Base-by-base conservation (phyloP, 2,113 vertebrate species). In the Micronycteris hirsuta region DNA sequence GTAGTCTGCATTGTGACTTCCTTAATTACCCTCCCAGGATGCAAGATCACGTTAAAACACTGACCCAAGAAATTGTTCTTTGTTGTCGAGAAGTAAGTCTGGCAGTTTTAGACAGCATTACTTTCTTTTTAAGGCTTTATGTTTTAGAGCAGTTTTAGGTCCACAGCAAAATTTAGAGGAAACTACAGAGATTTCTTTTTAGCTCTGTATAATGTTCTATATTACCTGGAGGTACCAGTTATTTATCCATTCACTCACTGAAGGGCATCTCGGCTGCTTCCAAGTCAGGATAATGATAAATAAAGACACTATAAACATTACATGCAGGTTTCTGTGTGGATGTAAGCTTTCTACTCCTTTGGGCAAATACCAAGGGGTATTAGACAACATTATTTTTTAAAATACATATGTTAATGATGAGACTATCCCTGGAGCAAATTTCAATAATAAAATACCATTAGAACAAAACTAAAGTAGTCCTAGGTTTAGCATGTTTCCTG, bases 391-490 rank as follows among this genome's bases (percentile, higher is more conserved):
- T 73, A 65, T 7, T 96, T 89, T 96, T 56, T 56, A 22, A 91
- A 91, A 67, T 61, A 43, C 11, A 26, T 65, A 56, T 71, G 47
- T 73, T 87, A 86, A 73, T 92, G 89, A 45, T 91, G 63, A 65
- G 31, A 54, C 71, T 85, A 87, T 89, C 91, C 86, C 43, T 65
- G 4, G 38, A 92, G 81, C 92, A 87, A 94, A 73, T 76, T 47
- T 70, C 38, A 96, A 81, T 38, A 19, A 78, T 73, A 36, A 38
- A 84, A 91, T 71, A 38, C 0, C 19, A 84, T 58, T 91, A 67
- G 41, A 93, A 76, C 12, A 45, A 83, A 88, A 76, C 87, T 47
- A 61, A 89, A 78, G 38, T 67, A 87, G 20, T 13, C 17, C 12
- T 24, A 36, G 20, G 54, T 84, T 92, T 49, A 68, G 89, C 82